phyloP scores from a whole-genome alignment of 2,113 vertebrate species.

The Pheucticus melanocephalus region DNA sequence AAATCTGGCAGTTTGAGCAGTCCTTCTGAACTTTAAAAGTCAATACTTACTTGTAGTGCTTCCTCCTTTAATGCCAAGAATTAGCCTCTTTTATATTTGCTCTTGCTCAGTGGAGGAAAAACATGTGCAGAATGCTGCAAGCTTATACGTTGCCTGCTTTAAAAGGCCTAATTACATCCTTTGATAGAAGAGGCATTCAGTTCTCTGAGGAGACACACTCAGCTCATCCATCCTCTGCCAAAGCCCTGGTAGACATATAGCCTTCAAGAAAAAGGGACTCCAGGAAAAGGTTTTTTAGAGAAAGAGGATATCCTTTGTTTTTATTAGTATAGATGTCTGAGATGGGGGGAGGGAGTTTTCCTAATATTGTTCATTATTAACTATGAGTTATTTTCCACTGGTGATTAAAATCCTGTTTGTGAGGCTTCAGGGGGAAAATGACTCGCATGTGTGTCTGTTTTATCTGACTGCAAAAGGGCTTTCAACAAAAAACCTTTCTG shows the following conservation, averaged over 20 bases:
- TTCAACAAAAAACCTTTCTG: neutral
- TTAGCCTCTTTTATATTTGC: slow-evolving; percentile 50
- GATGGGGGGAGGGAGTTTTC: slow-evolving; percentile 44
- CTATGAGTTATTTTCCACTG: slow-evolving; percentile 59
- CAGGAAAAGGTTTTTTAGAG: slow-evolving; percentile 51
- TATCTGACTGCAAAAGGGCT: slow-evolving; percentile 3
- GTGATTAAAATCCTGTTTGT: slow-evolving; percentile 47
- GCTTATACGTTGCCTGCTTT: slow-evolving; percentile 33
- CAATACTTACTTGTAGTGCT: slow-evolving; percentile 48
- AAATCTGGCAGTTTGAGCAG: neutral
- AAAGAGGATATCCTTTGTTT: slow-evolving; percentile 66
- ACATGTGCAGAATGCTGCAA: slow-evolving; percentile 51
- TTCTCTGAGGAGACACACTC: slow-evolving; percentile 31
- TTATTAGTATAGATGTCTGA: slow-evolving; percentile 57
- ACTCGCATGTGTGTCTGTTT: neutral
- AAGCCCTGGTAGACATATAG: slow-evolving; percentile 38
- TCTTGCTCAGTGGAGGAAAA: slow-evolving; percentile 55
- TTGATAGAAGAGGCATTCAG: slow-evolving; percentile 52
- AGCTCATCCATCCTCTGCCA: slow-evolving; percentile 57
- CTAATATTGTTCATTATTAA: slow-evolving; percentile 66
- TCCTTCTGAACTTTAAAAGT: slow-evolving; percentile 45
- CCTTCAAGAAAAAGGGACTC: slow-evolving; percentile 57
- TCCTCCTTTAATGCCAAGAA: slow-evolving; percentile 57
- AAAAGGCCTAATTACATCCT: slow-evolving; percentile 41
- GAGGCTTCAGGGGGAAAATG: neutral